Conservation (phyloP, 2,888 invertebrate genomes). For the Drosophila prostipennis region DNA sequence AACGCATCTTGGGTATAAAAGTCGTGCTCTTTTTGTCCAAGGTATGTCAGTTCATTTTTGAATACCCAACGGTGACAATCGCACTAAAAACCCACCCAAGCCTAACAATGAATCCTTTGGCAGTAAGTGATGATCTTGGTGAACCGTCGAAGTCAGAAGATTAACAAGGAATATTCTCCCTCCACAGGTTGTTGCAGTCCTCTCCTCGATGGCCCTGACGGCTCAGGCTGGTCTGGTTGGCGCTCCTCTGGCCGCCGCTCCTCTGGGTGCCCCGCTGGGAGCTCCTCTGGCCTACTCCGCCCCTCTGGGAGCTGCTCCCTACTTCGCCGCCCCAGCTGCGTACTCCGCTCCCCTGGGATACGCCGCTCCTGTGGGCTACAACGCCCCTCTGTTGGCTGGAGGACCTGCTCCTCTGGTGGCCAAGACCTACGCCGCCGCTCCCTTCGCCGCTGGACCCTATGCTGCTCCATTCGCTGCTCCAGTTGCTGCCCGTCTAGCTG, state of each 20-base stretch:
- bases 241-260: conserved; percentile 65
- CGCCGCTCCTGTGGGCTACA: conserved; percentile 49
- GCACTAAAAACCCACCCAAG: conserved; percentile 72
- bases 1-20: conserved; percentile 80
- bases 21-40: conserved; percentile 74
- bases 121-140: conserved; percentile 79
- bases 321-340: conserved; percentile 46
- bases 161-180: neutral
- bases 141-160: neutral
- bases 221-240: conserved; percentile 79
- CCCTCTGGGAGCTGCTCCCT: conserved; percentile 62
- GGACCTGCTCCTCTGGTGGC: conserved; percentile 49
- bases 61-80: conserved; percentile 84
- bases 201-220: conserved; percentile 82
- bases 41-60: conserved; percentile 84
- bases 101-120: conserved; percentile 84
- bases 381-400: conserved; percentile 51
- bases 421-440: conserved; percentile 53
- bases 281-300: conserved; percentile 48
- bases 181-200: conserved; percentile 81
- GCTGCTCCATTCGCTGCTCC: conserved; percentile 25
- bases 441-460: conserved; percentile 44
- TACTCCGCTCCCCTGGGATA: conserved; percentile 45
- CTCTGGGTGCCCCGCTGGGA: conserved; percentile 31
- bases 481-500: conserved; percentile 42